Percentiles rank a stretch among this genome's conserved stretches.
Conservation (phyloP, 2,113 vertebrate species). For the Ariopsis seemanni region DNA sequence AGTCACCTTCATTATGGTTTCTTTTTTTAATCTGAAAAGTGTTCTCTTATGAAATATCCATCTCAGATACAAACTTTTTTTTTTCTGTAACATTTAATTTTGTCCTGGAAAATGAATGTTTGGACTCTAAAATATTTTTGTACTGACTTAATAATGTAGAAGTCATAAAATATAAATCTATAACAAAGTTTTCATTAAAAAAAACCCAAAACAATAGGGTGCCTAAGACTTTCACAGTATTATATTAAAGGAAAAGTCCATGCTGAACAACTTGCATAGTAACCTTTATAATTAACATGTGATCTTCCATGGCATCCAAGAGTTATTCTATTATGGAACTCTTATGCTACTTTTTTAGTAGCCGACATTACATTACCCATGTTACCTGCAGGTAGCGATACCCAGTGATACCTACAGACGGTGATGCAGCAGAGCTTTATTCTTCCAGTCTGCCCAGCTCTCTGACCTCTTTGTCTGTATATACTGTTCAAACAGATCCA, state of each 20-base stretch:
- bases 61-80: too few species aligned
- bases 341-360: neutral
- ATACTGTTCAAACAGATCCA: neutral
- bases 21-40: too few species aligned
- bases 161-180: too few species aligned
- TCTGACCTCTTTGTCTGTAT: neutral
- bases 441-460: neutral
- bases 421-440: neutral
- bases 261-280: neutral
- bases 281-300: neutral
- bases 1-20: too few species aligned
- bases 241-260: neutral
- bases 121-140: too few species aligned
- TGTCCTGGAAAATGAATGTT: too few species aligned
- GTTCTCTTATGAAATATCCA: too few species aligned
- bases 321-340: neutral
- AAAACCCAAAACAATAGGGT: too few species aligned
- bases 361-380: neutral
- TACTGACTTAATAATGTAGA: too few species aligned
- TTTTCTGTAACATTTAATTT: too few species aligned
- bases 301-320: neutral
- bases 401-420: neutral
- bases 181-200: too few species aligned
- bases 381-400: neutral
- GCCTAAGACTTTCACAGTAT: too few species aligned